A percentile compares a stretch with the other conserved stretches of the same genome.
These are phyloP conservation scores for Gortyna flavago DNA, from an alignment of 2,888 invertebrate species.

Conservation along the genomic window DNA sequence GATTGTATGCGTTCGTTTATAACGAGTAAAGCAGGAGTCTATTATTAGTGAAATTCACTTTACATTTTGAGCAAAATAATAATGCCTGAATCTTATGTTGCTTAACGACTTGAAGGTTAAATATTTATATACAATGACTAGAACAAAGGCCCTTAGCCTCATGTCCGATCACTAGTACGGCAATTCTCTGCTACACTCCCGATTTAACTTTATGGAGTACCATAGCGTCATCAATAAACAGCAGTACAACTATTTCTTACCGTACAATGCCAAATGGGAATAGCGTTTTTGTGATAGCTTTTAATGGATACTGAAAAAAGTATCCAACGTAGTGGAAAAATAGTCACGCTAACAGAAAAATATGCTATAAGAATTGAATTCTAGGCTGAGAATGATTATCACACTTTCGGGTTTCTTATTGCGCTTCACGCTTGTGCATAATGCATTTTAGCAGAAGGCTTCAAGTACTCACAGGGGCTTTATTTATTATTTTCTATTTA, in stretches of 20 bases:
- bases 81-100: not conserved
- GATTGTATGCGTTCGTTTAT: conserved; percentile 44
- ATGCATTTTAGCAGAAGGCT: not conserved
- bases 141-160: not conserved
- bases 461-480: not conserved
- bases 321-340: not conserved
- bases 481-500: no score
- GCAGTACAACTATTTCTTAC: not conserved
- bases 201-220: conserved; percentile 1
- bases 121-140: not conserved
- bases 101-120: not conserved
- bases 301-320: not conserved
- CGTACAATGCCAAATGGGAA: not conserved
- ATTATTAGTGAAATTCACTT: conserved; percentile 32
- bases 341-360: not conserved
- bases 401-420: not conserved
- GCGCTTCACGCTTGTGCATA: not conserved
- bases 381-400: not conserved
- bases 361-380: not conserved
- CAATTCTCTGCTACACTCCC: not conserved
- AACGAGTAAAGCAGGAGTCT: conserved; percentile 34
- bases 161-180: not conserved
- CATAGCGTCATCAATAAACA: not conserved
- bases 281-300: not conserved
- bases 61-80: conserved; percentile 15